Conservation (phyloP, 2,797 vertebrate genomes). For the Nyctalus aviator region DNA sequence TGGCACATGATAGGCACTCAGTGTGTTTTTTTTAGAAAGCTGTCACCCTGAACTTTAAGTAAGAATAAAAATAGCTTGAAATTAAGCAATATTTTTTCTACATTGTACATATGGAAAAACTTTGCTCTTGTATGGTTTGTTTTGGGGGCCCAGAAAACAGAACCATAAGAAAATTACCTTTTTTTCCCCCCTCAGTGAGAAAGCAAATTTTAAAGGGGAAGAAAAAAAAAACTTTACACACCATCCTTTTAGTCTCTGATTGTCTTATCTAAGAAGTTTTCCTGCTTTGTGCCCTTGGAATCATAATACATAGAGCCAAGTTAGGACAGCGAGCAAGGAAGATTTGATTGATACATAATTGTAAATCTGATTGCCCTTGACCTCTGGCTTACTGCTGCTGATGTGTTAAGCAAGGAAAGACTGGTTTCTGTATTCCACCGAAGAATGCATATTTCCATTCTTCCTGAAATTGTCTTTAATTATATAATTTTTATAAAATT, state of each 20-base stretch:
- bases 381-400: background rate
- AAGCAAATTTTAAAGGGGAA: conserved; percentile 33
- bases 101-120: background rate
- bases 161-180: background rate
- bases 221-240: background rate
- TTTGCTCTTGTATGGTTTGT: conserved; percentile 7
- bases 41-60: conserved; percentile 44
- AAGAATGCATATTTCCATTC: background rate
- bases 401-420: background rate
- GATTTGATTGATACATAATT: background rate
- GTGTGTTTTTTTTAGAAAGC: conserved; percentile 35
- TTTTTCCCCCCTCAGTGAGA: background rate
- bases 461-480: conserved; percentile 15
- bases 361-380: background rate
- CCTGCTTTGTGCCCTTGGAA: background rate
- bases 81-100: conserved; percentile 1
- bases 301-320: background rate
- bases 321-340: background rate
- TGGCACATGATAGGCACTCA: background rate
- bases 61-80: conserved; percentile 37
- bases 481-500: background rate
- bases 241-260: background rate
- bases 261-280: background rate
- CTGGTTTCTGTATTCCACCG: background rate
- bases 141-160: conserved; percentile 30